phyloP scores from a whole-genome alignment of 2,888 invertebrate species.

The Allophyes oxyacanthae region DNA sequence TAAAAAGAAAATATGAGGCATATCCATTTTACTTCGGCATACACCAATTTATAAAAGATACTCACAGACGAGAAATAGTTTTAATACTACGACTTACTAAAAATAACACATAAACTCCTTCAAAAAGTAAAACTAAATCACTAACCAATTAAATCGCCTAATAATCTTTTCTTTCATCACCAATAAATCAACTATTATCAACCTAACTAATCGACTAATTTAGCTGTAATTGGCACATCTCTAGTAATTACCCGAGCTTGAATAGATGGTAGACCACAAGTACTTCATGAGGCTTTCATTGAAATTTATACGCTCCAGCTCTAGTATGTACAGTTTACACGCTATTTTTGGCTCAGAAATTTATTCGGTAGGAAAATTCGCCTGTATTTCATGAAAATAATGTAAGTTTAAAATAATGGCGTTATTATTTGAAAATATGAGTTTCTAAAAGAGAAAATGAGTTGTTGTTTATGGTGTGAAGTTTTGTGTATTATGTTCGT shows the following conservation, averaged over 20 bases:
- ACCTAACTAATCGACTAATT: neutral
- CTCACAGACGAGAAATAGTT: too few species aligned
- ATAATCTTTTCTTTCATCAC: too few species aligned
- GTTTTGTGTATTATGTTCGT: too few species aligned
- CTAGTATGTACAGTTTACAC: conserved; percentile 12
- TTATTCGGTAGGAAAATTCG: conserved; percentile 6
- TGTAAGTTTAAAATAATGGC: conserved; percentile 13
- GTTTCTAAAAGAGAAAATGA: neutral
- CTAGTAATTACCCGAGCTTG: conserved; percentile 14
- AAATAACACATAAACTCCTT: too few species aligned
- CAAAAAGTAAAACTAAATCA: too few species aligned
- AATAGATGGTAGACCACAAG: conserved; percentile 10
- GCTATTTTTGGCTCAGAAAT: conserved; percentile 5
- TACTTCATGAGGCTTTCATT: conserved; percentile 26
- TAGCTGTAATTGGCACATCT: conserved; percentile 8
- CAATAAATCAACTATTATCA: too few species aligned
- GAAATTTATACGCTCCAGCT: conserved; percentile 23
- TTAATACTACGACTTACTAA: too few species aligned
- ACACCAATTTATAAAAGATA: too few species aligned
- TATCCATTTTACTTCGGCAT: too few species aligned
- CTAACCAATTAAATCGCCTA: too few species aligned
- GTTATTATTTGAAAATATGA: conserved; percentile 9
- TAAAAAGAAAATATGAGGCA: too few species aligned
- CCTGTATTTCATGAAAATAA: conserved; percentile 4
- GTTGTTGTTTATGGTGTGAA: too few species aligned